Conservation (phyloP, 1,140 invertebrate species). For the Caenorhabditis inopinata region DNA sequence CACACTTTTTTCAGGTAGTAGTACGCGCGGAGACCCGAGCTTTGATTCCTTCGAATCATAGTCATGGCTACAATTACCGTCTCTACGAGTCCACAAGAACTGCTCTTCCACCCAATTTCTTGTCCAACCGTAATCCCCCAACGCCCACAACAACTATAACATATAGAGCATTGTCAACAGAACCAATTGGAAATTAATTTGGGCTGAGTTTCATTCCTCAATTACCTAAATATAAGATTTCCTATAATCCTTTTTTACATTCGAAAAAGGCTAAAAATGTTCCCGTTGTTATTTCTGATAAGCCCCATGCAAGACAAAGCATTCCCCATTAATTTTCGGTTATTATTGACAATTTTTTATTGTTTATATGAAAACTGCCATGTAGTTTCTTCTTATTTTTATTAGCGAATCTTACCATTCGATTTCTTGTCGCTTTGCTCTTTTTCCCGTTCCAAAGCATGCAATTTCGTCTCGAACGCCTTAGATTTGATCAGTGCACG, state of each 20-base stretch:
- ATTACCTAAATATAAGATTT: too few relatives aligned
- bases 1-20: conserved; percentile 37
- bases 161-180: not conserved
- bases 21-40: not conserved
- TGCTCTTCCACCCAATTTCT: not conserved
- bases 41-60: not conserved
- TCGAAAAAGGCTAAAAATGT: too few relatives aligned
- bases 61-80: not conserved
- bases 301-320: too few relatives aligned
- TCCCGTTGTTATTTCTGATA: too few relatives aligned
- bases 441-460: conserved; percentile 63
- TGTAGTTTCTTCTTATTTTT: too few relatives aligned
- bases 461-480: conserved; percentile 61
- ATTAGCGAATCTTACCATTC: conserved; percentile 53
- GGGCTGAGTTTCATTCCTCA: too few relatives aligned
- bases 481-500: conserved; percentile 56
- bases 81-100: not conserved
- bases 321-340: too few relatives aligned
- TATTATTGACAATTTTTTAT: too few relatives aligned
- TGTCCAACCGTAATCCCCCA: conserved; percentile 46
- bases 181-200: not conserved
- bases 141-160: conserved; percentile 35
- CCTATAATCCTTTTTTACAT: too few relatives aligned
- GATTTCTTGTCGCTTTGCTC: conserved; percentile 57
- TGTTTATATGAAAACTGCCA: too few relatives aligned